Base-by-base conservation (phyloP, 2,797 vertebrate species). In the Manis crassicaudata region DNA sequence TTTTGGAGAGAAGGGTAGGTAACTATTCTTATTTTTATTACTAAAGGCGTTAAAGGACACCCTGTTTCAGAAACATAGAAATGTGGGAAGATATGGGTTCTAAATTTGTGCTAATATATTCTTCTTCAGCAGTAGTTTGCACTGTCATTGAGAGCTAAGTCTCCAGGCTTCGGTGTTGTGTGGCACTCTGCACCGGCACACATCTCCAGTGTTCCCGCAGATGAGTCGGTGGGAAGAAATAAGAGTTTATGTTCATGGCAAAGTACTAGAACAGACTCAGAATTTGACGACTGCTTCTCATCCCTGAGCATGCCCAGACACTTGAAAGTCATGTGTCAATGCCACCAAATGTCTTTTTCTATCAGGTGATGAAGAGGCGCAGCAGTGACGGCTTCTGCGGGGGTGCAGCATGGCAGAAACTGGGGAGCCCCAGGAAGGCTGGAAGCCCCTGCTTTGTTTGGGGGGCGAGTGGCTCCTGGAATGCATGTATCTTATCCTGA, bases 381-480 rank as follows among this genome's bases (percentile, higher is more conserved):
- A 85, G 17, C 25, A 9, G 8, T 13, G 37, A 6, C 58, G n/a
- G 43, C 52, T 90, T 87, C 67, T 80, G 40, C 56, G 50, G n/a
- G 84, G 95, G 17, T 27, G 82, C 1, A 83, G 7, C 58, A 46
- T 70, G 37, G 76, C 50, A 90, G 63, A 93, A 54, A 93, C 12
- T 29, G 70, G 96, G 54, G 40, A 25, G 32, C 43, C 37, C 70
- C 21, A 65, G 16, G 62, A 88, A 77, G 50, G 7, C 56, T 50
- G 83, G 68, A 82, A 95, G 60, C 62, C 56, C 54, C 43, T 70
- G 54, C n/a, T 82, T 90, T 84, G 27, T 52, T 87, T 96, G 27
- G 43, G 50, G 37, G 67, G 85, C 40, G 46, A 16, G 46, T 46
- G 23, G n/a, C 65, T 92, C 62, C 32, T n/a, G 13, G 60, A 92